Percentiles rank a stretch among this genome's conserved stretches.
Evolutionary conservation across 2,888 invertebrate genomes (phyloP).

Genomic region (Drosophila meridiana): DNA sequence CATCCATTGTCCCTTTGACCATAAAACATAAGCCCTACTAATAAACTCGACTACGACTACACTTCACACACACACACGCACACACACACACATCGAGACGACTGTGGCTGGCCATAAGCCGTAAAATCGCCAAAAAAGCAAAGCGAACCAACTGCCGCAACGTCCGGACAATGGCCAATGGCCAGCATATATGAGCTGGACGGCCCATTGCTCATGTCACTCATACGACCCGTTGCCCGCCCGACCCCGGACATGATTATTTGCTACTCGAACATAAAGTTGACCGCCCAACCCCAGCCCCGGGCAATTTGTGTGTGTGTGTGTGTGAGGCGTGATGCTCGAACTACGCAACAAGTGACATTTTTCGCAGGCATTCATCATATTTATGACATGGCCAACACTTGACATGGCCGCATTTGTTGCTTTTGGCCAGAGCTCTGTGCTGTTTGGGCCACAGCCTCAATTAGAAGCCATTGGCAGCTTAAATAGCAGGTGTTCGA

Average conservation of each 20-base stretch:
- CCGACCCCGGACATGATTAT: slow-evolving; percentile 72
- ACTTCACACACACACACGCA: slow-evolving; percentile 52
- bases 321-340: slow-evolving; percentile 9
- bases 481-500: slow-evolving; percentile 22
- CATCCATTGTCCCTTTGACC: slow-evolving; percentile 77
- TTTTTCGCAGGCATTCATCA: slow-evolving; percentile 83
- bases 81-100: slow-evolving; percentile 18
- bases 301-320: slow-evolving; percentile 7
- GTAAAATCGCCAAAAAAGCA: slow-evolving; percentile 82
- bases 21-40: slow-evolving; percentile 80
- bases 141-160: slow-evolving; percentile 66
- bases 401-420: slow-evolving; percentile 35
- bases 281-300: slow-evolving; percentile 15
- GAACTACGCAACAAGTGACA: slow-evolving; percentile 80
- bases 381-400: slow-evolving; percentile 71
- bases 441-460: slow-evolving; percentile 27
- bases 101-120: slow-evolving; percentile 75
- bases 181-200: slow-evolving; percentile 46
- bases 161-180: slow-evolving; percentile 54
- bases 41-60: slow-evolving; percentile 72
- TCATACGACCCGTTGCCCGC: slow-evolving; percentile 60
- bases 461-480: slow-evolving; percentile 66
- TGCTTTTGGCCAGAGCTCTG: slow-evolving; percentile 23
- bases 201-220: slow-evolving; percentile 71
- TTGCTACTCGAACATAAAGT: slow-evolving; percentile 79